phyloP scores from a whole-genome alignment of 2,113 vertebrate genomes.

The Boulengeromyrus knoepffleri region DNA sequence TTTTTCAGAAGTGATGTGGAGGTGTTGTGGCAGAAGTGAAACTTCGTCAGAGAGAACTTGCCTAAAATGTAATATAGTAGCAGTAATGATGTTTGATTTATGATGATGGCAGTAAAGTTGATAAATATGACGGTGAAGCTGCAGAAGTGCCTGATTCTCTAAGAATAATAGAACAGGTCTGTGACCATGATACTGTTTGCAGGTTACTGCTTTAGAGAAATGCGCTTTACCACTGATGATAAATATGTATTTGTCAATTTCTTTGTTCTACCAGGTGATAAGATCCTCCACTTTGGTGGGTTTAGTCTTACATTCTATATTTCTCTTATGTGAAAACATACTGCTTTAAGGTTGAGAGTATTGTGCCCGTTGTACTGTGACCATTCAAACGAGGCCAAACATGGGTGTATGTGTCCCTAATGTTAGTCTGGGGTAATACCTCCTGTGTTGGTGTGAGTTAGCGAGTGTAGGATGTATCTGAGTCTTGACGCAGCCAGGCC shows the following conservation, averaged over 20 bases:
- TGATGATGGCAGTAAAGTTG: neutral
- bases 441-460: too few relatives aligned
- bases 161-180: neutral
- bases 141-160: neutral
- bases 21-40: neutral
- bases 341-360: too few relatives aligned
- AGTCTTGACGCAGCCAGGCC: too few relatives aligned
- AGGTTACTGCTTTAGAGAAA: neutral
- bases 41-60: neutral
- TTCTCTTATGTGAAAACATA: too few relatives aligned
- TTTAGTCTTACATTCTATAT: too few relatives aligned
- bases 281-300: too few relatives aligned
- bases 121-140: neutral
- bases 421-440: too few relatives aligned
- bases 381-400: too few relatives aligned
- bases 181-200: neutral
- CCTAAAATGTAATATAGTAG: neutral
- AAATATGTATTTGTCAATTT: neutral
- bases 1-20: neutral
- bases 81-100: neutral
- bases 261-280: too few relatives aligned
- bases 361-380: too few relatives aligned
- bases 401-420: too few relatives aligned
- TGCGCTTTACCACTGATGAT: neutral
- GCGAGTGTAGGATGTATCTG: too few relatives aligned